phyloP scores from a whole-genome alignment of 2,797 vertebrate genomes.

The Girardinus metallicus region DNA sequence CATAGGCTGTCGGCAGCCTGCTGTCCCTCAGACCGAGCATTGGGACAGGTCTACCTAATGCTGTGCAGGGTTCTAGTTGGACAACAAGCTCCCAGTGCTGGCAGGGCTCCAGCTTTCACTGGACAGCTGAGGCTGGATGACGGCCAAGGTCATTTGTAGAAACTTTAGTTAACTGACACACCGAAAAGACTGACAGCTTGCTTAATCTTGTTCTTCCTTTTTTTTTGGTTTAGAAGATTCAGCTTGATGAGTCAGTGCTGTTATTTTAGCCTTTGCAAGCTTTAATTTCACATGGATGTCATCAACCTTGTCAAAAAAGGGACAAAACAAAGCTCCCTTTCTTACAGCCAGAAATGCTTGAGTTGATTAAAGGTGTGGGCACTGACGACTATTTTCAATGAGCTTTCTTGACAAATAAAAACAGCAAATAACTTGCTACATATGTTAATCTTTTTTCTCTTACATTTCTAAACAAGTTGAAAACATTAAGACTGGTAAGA shows the following conservation, averaged over 20 bases:
- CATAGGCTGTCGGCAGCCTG: slow-evolving; percentile 64
- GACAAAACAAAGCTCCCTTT: neutral
- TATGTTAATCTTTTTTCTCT: neutral
- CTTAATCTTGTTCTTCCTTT: slow-evolving; percentile 21
- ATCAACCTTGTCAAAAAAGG: neutral
- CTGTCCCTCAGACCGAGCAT: slow-evolving; percentile 52
- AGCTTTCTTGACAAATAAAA: neutral
- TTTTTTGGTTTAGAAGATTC: slow-evolving; percentile 1
- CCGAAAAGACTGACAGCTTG: slow-evolving; percentile 45
- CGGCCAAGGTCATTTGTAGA: slow-evolving; percentile 70
- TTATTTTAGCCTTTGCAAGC: slow-evolving; percentile 11
- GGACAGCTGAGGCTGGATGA: slow-evolving; percentile 60
- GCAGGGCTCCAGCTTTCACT: slow-evolving; percentile 42
- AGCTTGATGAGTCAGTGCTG: slow-evolving; percentile 5
- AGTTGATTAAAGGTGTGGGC: neutral
- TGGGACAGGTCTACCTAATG: slow-evolving; percentile 59
- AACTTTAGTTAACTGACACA: slow-evolving; percentile 61
- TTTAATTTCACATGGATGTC: neutral
- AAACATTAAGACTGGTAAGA: neutral
- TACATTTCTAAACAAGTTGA: neutral
- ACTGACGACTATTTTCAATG: neutral
- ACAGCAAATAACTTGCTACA: neutral
- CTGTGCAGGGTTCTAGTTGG: slow-evolving; percentile 44
- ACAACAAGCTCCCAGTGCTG: slow-evolving; percentile 52
- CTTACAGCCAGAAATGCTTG: neutral